phyloP scores from a whole-genome alignment of 2,797 vertebrate genomes.

The Enteromius treurensis region DNA sequence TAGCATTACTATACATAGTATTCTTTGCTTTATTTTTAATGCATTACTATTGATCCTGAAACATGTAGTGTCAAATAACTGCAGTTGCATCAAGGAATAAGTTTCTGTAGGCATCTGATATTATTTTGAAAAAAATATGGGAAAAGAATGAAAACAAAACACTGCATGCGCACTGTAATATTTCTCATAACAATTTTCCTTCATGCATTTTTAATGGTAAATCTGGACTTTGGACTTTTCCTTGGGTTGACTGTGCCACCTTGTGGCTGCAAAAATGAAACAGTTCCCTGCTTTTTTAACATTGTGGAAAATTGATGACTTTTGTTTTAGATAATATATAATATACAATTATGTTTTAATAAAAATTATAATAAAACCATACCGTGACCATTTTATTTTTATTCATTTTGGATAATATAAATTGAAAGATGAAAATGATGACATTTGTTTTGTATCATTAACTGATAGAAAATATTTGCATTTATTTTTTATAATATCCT shows the following conservation, averaged over 20 bases:
- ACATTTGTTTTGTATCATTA: neutral
- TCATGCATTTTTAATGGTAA: neutral
- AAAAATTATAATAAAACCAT: neutral
- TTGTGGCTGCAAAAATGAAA: constrained; percentile 19
- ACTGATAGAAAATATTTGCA: neutral
- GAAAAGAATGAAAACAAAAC: neutral
- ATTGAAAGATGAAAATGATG: neutral
- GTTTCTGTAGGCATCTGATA: neutral
- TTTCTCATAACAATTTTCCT: neutral
- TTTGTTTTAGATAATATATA: neutral
- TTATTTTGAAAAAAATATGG: neutral
- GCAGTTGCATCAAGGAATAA: neutral
- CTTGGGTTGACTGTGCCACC: constrained; percentile 49
- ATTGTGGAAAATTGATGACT: neutral
- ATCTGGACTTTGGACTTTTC: constrained; percentile 11
- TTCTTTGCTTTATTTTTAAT: neutral
- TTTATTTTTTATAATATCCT: neutral
- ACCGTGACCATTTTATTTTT: neutral
- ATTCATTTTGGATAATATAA: neutral
- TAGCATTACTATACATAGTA: neutral
- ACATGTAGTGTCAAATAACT: neutral
- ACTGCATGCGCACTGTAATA: neutral
- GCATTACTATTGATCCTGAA: neutral
- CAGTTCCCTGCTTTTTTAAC: neutral
- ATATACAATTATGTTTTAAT: neutral